A percentile compares a stretch with the other conserved stretches of the same genome.
Conservation (phyloP, 2,797 vertebrate genomes). For the Salmo trutta region DNA sequence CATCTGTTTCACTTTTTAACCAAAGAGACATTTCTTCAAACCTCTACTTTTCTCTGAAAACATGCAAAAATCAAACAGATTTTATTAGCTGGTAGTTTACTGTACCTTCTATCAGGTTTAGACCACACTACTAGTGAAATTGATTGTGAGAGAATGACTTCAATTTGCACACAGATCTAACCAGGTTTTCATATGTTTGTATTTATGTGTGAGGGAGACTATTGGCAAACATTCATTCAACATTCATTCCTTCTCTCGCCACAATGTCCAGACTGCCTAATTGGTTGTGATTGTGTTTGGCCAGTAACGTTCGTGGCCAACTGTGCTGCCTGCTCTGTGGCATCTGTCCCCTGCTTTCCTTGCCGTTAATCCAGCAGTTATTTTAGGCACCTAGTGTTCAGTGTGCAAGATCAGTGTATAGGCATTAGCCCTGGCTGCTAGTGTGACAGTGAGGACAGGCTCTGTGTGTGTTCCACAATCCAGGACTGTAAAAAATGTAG, state of each 20-base stretch:
- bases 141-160: background rate
- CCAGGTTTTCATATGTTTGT: background rate
- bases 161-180: background rate
- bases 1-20: background rate
- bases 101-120: background rate
- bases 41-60: background rate
- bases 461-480: conserved; percentile 22
- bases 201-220: background rate
- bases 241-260: conserved; percentile 12
- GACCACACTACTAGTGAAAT: background rate
- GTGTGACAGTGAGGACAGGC: conserved; percentile 19
- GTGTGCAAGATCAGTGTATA: conserved; percentile 45
- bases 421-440: conserved; percentile 47
- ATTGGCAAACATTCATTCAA: background rate
- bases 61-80: background rate
- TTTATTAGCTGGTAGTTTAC: background rate
- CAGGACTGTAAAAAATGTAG: conserved; percentile 24
- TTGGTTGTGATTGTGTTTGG: conserved; percentile 61
- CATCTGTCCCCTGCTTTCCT: conserved; percentile 65
- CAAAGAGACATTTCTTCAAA: background rate
- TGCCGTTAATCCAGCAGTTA: conserved; percentile 70
- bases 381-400: conserved; percentile 64
- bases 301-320: conserved; percentile 38
- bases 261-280: conserved; percentile 26
- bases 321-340: conserved; percentile 44